Evolutionary conservation across 2,113 vertebrate genomes (phyloP), one percentile per base, ranked within the genome.

Genomic region (Chionis minor): DNA sequence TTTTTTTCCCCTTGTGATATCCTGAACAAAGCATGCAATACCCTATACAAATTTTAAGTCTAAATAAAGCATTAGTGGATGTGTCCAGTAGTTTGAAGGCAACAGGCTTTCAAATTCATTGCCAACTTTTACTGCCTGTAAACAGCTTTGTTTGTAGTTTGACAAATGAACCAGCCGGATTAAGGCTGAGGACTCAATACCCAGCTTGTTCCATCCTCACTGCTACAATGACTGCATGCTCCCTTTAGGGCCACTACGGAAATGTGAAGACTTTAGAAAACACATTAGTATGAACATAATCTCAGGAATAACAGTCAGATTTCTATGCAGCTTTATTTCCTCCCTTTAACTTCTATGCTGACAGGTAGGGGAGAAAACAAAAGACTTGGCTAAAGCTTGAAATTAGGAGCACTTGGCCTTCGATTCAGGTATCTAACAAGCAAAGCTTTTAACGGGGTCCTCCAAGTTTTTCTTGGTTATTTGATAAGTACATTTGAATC

Each of bases 201-300:
- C 94, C 85, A n/a, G 75, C 86, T 88, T 79, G 79, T 90, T 96
- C 89, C 47, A 44, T 90, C 65, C 83, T 91, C 92, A 51, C 28
- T 89, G 90, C 61, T 93, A 90, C 81, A 96, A 95, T 86, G 95
- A 88, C 84, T 95, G 70, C 65, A 94, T 83, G 82, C 80, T 97
- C 90, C 81, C 93, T 96, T 89, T 96, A 96, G 85, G 94, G 81
- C 69, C 92, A 95, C 94, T 95, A 95, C 78, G 14, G 88, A 93
- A 97, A 95, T 92, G 92, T 89, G 77, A 97, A 97, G 91, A 95
- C 69, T 77, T 94, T 20, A 96, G 92, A 95, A 97, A 98, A 96
- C 72, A 96, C 88, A 89, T 97, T 88, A 24, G 49, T 74, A 73
- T 63, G 80, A 95, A 89, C 61, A 72, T 49, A 92, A 96, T 88